Conservation (phyloP, 2,113 vertebrate genomes). For the Phasianus colchicus region DNA sequence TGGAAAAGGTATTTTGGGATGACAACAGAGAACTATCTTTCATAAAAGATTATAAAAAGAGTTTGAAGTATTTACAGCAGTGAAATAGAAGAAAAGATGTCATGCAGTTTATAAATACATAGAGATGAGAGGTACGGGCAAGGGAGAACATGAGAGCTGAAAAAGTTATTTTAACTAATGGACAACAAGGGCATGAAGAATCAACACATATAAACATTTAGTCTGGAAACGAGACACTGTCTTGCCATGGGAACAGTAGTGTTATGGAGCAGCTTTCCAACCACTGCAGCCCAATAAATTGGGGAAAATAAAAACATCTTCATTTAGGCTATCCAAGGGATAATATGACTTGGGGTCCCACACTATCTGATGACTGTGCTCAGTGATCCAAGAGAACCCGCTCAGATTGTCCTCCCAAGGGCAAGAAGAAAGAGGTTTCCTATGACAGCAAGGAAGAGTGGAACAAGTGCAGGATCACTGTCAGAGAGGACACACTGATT, state of each 20-base stretch:
- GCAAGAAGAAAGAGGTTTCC: not conserved
- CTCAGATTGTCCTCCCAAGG: not conserved
- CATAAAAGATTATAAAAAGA: not conserved
- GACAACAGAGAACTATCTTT: not conserved
- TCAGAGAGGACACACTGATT: not conserved
- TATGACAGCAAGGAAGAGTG: not conserved
- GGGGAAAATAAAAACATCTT: slow-evolving; percentile 25
- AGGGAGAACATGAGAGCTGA: not conserved
- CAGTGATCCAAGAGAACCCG: not conserved
- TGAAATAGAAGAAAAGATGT: not conserved
- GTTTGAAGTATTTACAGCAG: not conserved
- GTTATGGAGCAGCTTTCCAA: slow-evolving; percentile 23
- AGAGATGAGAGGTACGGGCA: not conserved
- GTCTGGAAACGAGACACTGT: not conserved
- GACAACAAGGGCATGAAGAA: slow-evolving; percentile 8
- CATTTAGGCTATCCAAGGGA: not conserved
- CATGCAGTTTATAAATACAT: not conserved
- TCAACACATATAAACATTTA: slow-evolving; percentile 30
- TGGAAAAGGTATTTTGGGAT: not conserved
- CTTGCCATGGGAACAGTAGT: slow-evolving; percentile 31
- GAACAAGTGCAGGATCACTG: slow-evolving; percentile 28
- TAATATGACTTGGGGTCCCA: not conserved
- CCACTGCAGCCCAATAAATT: not conserved
- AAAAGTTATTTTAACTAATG: slow-evolving; percentile 23
- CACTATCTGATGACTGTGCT: not conserved